Evolutionary conservation across 2,797 vertebrate species (phyloP), one percentile per base, ranked within the genome.

Genomic region (Cynodonichthys magdalenae): DNA sequence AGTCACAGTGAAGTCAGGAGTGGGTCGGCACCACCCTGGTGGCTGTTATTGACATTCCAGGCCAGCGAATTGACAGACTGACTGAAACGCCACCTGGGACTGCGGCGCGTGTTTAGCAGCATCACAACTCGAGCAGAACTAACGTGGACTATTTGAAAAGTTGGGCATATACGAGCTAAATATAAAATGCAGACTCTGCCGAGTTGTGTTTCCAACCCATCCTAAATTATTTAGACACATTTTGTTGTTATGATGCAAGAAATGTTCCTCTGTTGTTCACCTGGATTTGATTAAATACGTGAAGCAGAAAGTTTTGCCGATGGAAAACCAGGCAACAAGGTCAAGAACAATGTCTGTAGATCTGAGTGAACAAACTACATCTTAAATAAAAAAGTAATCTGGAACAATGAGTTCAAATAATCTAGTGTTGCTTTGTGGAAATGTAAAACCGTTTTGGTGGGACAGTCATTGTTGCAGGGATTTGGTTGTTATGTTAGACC

Each of bases 1-100:
- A 66, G 55, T 69, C 62, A 44, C 50, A 42, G 70, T 66, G 73
- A 67, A 76, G 79, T 70, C 48, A 28, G 47, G 56, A 58, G 27
- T 31, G 57, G 31, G 58, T 60, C 71, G 52, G 58, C 71, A 62
- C 52, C 50, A 52, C 41, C 9, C 34, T 10, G 49, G 71, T 77
- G 76, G 67, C 70, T 47, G 45, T 46, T 80, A 61, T 55, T 80
- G 80, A 79, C 79, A 59, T 77, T 66, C 55, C 46, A 55, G 53
- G 31, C 39, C 34, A 60, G 29, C 29, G 2, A 9, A 48, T 64
- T 66, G 68, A 60, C 70, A 57, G 57, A 56, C 63, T 60, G 59
- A 41, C 57, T 49, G 63, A 69, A 53, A 29, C 28, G 62, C 73
- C 48, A 15, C 65, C 19, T 11, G 45, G 44, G 52, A 61, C 55